Conservation (phyloP, 1,140 invertebrate species). For the Cyphomyrmex costatus region DNA sequence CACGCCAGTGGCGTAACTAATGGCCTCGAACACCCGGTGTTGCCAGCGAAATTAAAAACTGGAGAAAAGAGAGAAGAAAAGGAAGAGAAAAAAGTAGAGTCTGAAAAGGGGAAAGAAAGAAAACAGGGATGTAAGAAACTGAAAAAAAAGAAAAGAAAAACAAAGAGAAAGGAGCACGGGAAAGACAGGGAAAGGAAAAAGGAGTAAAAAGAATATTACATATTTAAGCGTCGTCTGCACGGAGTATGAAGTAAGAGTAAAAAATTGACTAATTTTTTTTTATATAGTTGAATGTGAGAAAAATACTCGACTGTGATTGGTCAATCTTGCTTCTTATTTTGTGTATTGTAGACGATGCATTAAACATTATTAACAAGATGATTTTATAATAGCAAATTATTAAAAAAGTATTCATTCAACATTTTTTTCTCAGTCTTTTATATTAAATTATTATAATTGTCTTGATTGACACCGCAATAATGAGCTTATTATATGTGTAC, state of each 20-base stretch:
- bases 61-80: background rate
- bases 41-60: background rate
- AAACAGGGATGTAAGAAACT: background rate
- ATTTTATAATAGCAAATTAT: constrained; percentile 1
- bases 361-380: background rate
- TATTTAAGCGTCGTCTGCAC: too few species aligned
- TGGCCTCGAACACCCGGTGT: constrained; percentile 10
- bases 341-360: too few species aligned
- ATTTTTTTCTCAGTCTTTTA: background rate
- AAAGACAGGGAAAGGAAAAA: background rate
- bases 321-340: too few species aligned
- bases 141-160: background rate
- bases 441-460: background rate
- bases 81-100: background rate
- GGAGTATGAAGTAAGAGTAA: too few species aligned
- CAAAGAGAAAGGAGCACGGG: background rate
- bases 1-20: constrained; percentile 59
- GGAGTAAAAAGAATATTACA: background rate
- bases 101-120: background rate
- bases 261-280: too few species aligned
- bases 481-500: background rate
- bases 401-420: background rate
- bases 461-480: background rate
- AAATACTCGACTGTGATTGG: too few species aligned
- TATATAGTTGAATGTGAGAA: too few species aligned